Percentiles rank a stretch among this genome's conserved stretches.
These are phyloP conservation scores for Serranus cabrilla DNA, from an alignment of 2,797 vertebrate genomes.

Conservation along the genomic window DNA sequence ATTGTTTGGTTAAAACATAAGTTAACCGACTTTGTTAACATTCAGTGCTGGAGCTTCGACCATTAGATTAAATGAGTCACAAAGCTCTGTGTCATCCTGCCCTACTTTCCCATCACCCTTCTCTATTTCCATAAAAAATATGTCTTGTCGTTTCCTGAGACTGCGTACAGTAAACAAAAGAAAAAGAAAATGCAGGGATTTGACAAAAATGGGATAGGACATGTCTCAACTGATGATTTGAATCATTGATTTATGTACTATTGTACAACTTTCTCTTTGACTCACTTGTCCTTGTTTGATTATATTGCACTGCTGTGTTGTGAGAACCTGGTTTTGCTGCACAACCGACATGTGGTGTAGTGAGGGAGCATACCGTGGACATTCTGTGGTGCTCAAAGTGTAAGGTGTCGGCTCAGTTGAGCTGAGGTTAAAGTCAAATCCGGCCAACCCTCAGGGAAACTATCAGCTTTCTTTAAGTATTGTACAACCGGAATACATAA, in stretches of 20 bases:
- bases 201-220: neutral
- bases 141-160: too few species aligned
- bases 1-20: too few species aligned
- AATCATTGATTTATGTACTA: neutral
- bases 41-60: too few species aligned
- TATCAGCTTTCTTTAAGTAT: conserved; percentile 10
- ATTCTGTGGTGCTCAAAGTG: conserved; percentile 47
- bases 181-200: neutral
- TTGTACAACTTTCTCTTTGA: neutral
- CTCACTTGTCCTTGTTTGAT: conserved; percentile 2
- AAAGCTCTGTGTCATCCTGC: too few species aligned
- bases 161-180: too few species aligned
- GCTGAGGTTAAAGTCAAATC: conserved; percentile 54
- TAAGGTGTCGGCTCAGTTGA: conserved; percentile 43
- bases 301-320: neutral
- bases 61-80: too few species aligned
- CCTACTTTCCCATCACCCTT: too few species aligned
- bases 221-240: neutral
- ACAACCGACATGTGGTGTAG: conserved; percentile 14
- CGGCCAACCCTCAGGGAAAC: conserved; percentile 7
- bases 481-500: neutral
- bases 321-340: conserved; percentile 7
- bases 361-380: conserved; percentile 27
- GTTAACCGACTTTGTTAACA: too few species aligned
- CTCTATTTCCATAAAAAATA: too few species aligned